These are phyloP conservation scores for Chitala chitala DNA, from an alignment of 2,113 vertebrate species.

Conservation along the genomic window DNA sequence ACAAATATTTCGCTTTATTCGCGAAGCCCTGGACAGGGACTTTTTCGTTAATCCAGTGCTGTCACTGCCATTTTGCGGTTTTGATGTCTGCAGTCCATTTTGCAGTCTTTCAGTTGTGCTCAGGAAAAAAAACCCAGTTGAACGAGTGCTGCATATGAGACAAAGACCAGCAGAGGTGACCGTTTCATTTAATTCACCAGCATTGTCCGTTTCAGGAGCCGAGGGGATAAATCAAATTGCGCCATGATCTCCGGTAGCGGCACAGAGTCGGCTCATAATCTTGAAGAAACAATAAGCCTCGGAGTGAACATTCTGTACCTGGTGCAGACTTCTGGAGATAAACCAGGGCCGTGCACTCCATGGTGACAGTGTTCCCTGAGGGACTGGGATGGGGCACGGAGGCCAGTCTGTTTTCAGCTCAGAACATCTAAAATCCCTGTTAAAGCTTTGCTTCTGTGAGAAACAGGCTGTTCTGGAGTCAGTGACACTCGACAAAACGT, in stretches of 20 bases:
- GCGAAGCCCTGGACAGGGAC: neutral
- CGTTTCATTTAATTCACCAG: too few relatives aligned
- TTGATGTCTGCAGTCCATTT: neutral
- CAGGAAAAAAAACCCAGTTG: neutral
- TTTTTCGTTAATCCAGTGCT: neutral
- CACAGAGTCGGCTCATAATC: neutral
- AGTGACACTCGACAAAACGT: too few relatives aligned
- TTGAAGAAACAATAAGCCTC: neutral
- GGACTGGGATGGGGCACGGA: neutral
- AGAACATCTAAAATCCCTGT: neutral
- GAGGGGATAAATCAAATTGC: neutral
- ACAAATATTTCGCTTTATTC: neutral
- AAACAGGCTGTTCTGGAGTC: too few relatives aligned
- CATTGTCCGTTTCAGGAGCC: neutral
- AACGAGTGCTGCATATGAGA: neutral
- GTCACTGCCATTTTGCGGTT: neutral
- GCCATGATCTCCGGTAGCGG: slow-evolving; percentile 8
- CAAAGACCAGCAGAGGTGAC: neutral
- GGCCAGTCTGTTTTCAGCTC: too few relatives aligned
- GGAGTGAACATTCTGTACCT: slow-evolving; percentile 26
- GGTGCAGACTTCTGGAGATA: slow-evolving; percentile 23
- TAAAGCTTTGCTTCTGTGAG: too few relatives aligned
- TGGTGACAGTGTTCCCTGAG: slow-evolving; percentile 8
- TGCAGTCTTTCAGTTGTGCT: neutral
- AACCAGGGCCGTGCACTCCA: slow-evolving; percentile 30